Conservation (phyloP, 2,797 vertebrate genomes). For the Rhabdomys pumilio region DNA sequence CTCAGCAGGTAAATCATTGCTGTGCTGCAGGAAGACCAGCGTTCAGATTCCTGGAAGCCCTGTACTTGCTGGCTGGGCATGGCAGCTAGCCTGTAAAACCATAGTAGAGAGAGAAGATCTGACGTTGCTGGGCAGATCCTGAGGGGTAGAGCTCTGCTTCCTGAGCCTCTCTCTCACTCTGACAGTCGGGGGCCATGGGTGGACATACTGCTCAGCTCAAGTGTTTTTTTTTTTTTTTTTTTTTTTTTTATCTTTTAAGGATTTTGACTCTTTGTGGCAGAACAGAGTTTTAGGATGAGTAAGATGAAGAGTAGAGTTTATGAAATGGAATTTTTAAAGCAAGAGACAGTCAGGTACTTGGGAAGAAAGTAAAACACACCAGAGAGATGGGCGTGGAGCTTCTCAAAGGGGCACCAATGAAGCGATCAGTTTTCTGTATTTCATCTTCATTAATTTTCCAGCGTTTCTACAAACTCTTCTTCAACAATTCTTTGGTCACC, state of each 20-base stretch:
- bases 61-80: neutral
- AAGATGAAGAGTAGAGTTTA: neutral
- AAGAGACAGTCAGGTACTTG: neutral
- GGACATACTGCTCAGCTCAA: neutral
- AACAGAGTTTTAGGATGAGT: neutral
- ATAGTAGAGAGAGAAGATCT: neutral
- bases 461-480: neutral
- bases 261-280: neutral
- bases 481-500: neutral
- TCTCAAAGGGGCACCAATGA: neutral
- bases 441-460: conserved; percentile 14
- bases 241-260: neutral
- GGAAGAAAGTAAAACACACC: neutral
- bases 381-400: neutral
- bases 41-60: neutral
- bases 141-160: neutral
- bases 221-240: no score
- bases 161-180: neutral
- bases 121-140: conserved; percentile 2
- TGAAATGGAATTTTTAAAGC: neutral
- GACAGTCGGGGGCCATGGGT: neutral
- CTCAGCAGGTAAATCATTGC: neutral
- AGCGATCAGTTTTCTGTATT: conserved; percentile 16
- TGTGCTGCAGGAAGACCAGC: neutral
- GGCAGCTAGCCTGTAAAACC: neutral